Percentiles rank a stretch among this genome's conserved stretches.
Conservation (phyloP, 1,140 invertebrate species). For the Drosophila ficusphila region DNA sequence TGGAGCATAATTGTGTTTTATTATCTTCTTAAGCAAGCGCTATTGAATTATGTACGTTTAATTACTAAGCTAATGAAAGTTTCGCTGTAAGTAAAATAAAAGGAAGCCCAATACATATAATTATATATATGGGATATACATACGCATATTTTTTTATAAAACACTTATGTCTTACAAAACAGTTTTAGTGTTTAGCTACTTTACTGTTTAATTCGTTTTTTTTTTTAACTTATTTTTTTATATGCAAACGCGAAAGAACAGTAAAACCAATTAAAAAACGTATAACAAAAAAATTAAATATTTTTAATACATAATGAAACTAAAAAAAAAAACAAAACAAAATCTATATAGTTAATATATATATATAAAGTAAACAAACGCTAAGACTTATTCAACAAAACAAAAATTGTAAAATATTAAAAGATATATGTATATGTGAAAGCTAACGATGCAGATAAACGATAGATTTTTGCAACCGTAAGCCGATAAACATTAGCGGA, state of each 20-base stretch:
- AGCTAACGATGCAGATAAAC: slow-evolving; percentile 28
- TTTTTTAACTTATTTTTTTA: slow-evolving; percentile 68
- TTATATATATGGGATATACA: slow-evolving; percentile 41
- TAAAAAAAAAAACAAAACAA: slow-evolving; percentile 58
- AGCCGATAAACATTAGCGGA: slow-evolving; percentile 9
- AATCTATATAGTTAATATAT: slow-evolving; percentile 34
- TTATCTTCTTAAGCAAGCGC: slow-evolving; percentile 19
- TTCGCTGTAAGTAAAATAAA: slow-evolving; percentile 31
- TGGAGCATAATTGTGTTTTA: slow-evolving; percentile 49
- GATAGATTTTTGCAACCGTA: slow-evolving; percentile 33
- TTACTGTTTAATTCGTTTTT: slow-evolving; percentile 68
- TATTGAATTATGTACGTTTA: slow-evolving; percentile 41
- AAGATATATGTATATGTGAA: slow-evolving; percentile 39
- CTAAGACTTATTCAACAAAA: slow-evolving; percentile 76
- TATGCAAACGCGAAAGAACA: slow-evolving; percentile 30
- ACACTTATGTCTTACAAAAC: slow-evolving; percentile 49
- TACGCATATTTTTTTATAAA: slow-evolving; percentile 76
- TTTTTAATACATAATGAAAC: slow-evolving; percentile 75
- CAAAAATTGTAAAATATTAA: slow-evolving; percentile 75
- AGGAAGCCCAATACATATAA: slow-evolving; percentile 25
- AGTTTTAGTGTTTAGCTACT: slow-evolving; percentile 71
- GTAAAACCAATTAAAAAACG: slow-evolving; percentile 28
- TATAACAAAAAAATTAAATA: slow-evolving; percentile 63
- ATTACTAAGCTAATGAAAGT: slow-evolving; percentile 20
- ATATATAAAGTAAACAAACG: slow-evolving; percentile 58